Conservation (phyloP, 2,113 vertebrate species). For the Ciconia maguari region DNA sequence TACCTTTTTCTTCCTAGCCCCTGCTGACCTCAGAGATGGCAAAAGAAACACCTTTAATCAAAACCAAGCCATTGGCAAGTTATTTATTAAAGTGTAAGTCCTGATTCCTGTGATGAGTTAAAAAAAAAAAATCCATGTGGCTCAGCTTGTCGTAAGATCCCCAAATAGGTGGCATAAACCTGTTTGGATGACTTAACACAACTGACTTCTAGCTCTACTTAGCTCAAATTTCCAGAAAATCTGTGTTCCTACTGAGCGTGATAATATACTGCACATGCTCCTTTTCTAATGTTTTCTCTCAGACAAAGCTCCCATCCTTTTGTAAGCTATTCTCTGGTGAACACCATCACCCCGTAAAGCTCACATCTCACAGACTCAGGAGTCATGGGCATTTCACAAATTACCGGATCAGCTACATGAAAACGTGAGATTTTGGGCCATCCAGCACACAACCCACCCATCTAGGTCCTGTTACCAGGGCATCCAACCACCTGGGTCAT, state of each 20-base stretch:
- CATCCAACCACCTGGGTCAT: neutral
- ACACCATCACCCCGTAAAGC: neutral
- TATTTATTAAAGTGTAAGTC: conserved; percentile 3
- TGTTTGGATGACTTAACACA: conserved; percentile 20
- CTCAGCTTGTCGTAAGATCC: neutral
- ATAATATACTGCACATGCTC: neutral
- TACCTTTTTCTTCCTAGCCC: neutral
- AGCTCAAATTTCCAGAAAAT: conserved; percentile 42
- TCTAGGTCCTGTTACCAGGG: neutral
- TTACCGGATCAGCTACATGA: neutral
- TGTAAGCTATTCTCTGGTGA: neutral
- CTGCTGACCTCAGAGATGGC: neutral
- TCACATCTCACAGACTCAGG: neutral
- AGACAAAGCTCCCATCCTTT: neutral
- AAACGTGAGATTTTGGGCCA: neutral
- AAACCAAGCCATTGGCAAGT: neutral
- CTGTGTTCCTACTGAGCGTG: neutral
- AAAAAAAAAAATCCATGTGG: neutral
- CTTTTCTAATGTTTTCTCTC: neutral
- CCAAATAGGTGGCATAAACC: neutral
- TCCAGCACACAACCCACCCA: neutral
- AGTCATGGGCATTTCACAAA: neutral
- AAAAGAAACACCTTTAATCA: neutral
- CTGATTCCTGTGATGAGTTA: neutral
- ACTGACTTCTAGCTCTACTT: neutral